Base-by-base conservation (phyloP, 2,113 vertebrate genomes). In the Fregata magnificens region DNA sequence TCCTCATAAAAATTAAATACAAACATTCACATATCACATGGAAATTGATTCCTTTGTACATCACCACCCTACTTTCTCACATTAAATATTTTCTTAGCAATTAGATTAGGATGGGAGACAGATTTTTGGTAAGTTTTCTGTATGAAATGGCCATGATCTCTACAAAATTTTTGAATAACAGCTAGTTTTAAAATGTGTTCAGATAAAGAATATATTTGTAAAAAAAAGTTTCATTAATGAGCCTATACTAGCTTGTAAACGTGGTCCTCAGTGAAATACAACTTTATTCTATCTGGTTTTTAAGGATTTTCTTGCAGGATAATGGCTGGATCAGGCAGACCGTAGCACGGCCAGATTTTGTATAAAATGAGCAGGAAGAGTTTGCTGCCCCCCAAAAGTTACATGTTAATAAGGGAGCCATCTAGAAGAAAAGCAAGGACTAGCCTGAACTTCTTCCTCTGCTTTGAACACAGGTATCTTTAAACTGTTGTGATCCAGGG, bases 1-100 rank as follows among this genome's bases (percentile, higher is more conserved):
- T 89, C 6, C 14, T 87, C 66, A 95, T 88, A 94, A 86, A 94
- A 95, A 97, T 91, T 71, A 92, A 95, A 94, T 56, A 56, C 40
- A 89, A 91, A 82, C 29, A 79, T 82, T 94, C 65, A 69, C 11
- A n/a, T 44, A n/a, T 53, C 25, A 53, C 45, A 73, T 65, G 14
- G 53, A 97, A 92, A 89, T 94, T 0, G 6, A 74, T 89, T 92
- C 26, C 8, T 78, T 88, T 86, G 65, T 69, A 72, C 13, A 69
- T 42, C 29, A 47, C 21, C 25, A 36, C 56, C 28, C 10, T 72
- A 21, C 10, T 47, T 95, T 36, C 6, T 36, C 38, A 86, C 58
- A 82, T 72, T 85, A 95, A 79, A 69, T 29, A 70, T 90, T 89
- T 94, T 80, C 44, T 84, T 76, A 52, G 38, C 42, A 79, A 79